Evolutionary conservation across 1,140 invertebrate genomes (phyloP).

Genomic region (Drosophila sturtevanti): DNA sequence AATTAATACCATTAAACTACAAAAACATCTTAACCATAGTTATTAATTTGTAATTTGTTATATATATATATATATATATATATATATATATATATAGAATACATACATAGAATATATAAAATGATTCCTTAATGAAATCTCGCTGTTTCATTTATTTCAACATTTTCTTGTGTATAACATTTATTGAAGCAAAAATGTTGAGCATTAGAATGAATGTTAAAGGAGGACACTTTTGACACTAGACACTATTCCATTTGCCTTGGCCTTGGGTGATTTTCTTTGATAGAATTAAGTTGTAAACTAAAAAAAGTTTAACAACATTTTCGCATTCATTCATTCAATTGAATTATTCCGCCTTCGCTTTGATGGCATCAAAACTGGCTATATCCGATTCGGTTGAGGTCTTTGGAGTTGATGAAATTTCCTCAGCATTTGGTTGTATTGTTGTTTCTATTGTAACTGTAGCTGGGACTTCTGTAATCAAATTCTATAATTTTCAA

Average conservation of each 20-base stretch:
- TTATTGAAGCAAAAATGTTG: no score
- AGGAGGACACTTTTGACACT: slow-evolving; percentile 19
- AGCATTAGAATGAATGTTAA: no score
- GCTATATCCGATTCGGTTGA: slow-evolving; percentile 68
- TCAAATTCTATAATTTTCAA: slow-evolving; percentile 37
- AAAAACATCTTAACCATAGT: no score
- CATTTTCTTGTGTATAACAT: neutral
- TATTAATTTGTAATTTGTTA: no score
- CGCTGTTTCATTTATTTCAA: neutral
- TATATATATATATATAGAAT: no score
- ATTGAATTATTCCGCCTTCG: slow-evolving; percentile 43
- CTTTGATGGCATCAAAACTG: slow-evolving; percentile 65
- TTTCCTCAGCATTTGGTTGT: slow-evolving; percentile 16
- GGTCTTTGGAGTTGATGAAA: neutral
- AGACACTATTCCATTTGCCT: slow-evolving; percentile 9
- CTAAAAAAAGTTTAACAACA: slow-evolving; percentile 35
- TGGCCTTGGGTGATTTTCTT: slow-evolving; percentile 8
- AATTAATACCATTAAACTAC: no score
- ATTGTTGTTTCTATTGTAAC: slow-evolving; percentile 11
- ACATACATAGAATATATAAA: no score
- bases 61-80: no score
- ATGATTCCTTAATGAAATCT: no score
- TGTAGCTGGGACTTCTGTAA: slow-evolving; percentile 25
- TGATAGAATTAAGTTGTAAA: slow-evolving; percentile 41
- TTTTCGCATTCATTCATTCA: slow-evolving; percentile 45